Conservation (phyloP, 2,113 vertebrate genomes). For the Myocastor coypus region DNA sequence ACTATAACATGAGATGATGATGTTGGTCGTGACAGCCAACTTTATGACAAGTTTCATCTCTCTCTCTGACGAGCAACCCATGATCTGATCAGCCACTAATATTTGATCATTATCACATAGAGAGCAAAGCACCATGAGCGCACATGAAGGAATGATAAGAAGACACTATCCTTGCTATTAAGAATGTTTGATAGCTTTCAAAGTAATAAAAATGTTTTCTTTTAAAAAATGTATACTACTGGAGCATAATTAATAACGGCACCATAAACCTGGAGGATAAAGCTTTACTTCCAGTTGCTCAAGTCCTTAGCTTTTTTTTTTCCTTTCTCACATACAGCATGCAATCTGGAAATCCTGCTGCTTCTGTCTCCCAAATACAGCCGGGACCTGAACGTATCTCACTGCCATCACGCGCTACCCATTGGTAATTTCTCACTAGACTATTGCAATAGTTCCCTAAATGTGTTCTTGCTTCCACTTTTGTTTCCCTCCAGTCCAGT, state of each 20-base stretch:
- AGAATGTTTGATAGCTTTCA: neutral
- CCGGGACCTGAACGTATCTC: neutral
- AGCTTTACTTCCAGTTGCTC: neutral
- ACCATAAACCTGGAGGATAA: neutral
- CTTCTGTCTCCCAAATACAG: neutral
- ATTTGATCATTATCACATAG: neutral
- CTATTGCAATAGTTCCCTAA: neutral
- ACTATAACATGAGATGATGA: neutral
- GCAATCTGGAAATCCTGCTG: neutral
- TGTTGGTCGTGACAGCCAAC: neutral
- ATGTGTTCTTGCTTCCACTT: neutral
- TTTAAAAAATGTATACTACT: neutral
- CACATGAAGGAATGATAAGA: neutral
- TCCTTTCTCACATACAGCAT: neutral
- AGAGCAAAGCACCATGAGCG: neutral
- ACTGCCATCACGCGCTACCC: neutral
- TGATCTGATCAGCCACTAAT: neutral
- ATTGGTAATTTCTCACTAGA: neutral
- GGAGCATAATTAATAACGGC: neutral
- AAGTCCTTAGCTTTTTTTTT: neutral
- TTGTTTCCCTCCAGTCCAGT: constrained; percentile 36
- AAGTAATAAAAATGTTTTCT: neutral
- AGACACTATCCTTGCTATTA: neutral
- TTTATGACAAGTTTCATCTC: neutral
- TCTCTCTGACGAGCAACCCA: neutral